Conservation (phyloP, 2,113 vertebrate species). For the Apeltes quadracus region DNA sequence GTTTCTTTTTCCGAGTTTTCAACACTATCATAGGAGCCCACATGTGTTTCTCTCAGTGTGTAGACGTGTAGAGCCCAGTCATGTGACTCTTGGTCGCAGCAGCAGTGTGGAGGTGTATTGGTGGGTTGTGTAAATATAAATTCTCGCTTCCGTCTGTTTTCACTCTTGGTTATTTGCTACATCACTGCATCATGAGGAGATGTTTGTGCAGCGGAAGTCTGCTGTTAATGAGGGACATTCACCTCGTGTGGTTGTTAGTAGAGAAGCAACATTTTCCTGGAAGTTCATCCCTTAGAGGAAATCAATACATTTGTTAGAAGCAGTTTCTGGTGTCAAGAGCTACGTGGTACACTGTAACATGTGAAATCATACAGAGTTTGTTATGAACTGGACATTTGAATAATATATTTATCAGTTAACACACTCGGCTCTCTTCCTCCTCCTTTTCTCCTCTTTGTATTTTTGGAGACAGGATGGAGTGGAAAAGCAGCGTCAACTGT, state of each 20-base stretch:
- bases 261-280: no score
- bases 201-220: conserved; percentile 49
- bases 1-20: conserved; percentile 32
- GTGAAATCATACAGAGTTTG: neutral
- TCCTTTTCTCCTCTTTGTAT: conserved; percentile 27
- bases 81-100: conserved; percentile 32
- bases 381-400: neutral
- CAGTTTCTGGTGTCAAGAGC: neutral
- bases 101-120: conserved; percentile 41
- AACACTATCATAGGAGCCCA: conserved; percentile 9
- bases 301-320: conserved; percentile 34
- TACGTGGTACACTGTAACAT: neutral
- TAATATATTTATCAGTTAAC: conserved; percentile 1
- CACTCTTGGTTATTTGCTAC: conserved; percentile 14
- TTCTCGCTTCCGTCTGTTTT: conserved; percentile 9
- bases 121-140: conserved; percentile 42
- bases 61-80: conserved; percentile 26
- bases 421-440: neutral
- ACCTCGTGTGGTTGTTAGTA: conserved; percentile 7
- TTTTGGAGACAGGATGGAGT: conserved; percentile 15
- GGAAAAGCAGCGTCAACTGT: conserved; percentile 47
- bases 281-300: conserved; percentile 40
- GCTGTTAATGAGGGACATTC: conserved; percentile 17
- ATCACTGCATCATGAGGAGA: conserved; percentile 32
- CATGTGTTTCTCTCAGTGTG: neutral